Conservation (phyloP, 2,888 invertebrate genomes). For the Danaus chrysippus region DNA sequence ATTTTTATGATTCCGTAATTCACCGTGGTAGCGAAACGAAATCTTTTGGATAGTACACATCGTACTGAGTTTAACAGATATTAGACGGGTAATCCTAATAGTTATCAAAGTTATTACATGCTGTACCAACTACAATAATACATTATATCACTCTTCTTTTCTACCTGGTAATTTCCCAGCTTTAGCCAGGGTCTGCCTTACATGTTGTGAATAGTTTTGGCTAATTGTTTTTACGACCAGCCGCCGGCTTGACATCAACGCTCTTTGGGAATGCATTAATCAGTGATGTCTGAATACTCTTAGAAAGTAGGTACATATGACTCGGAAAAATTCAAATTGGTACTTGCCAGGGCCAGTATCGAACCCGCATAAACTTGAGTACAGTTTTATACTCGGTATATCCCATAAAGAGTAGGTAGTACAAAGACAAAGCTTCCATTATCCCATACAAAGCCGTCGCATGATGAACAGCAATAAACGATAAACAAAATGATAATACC, state of each 20-base stretch:
- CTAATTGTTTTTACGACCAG: no score
- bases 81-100: slow-evolving; percentile 50
- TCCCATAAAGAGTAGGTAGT: slow-evolving; percentile 42
- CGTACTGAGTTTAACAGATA: slow-evolving; percentile 47
- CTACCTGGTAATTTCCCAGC: no score
- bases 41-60: slow-evolving; percentile 61
- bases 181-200: no score
- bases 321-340: no score
- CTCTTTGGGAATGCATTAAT: no score
- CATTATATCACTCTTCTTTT: no score
- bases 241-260: no score
- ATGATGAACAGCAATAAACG: slow-evolving; percentile 63
- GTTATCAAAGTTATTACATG: slow-evolving; percentile 34
- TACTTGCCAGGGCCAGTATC: no score
- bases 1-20: slow-evolving; percentile 72
- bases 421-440: slow-evolving; percentile 62
- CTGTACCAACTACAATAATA: slow-evolving; percentile 12
- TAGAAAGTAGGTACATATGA: no score
- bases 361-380: no score
- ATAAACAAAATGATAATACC: slow-evolving; percentile 63
- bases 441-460: slow-evolving; percentile 66
- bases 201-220: no score
- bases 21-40: slow-evolving; percentile 60
- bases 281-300: no score
- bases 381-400: not conserved